Evolutionary conservation across 2,113 vertebrate genomes (phyloP).

Genomic region (Colinus virginianus): DNA sequence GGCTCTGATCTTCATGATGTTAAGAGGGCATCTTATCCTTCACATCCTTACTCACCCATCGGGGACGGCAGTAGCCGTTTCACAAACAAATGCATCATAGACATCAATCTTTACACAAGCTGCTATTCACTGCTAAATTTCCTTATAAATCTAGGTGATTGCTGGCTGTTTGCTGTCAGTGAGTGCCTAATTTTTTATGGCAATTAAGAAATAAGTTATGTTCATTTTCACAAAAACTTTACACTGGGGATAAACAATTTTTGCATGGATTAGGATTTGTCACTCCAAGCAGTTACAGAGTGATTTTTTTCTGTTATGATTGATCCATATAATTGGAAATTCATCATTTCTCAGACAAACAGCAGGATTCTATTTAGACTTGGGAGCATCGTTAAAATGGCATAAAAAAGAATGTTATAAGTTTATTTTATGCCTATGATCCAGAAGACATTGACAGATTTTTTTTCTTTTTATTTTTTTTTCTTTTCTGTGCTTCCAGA

Average conservation of each 20-base stretch:
- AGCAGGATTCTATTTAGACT: not conserved
- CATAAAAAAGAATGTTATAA: not conserved
- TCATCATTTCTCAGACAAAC: not conserved
- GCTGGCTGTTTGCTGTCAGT: not conserved
- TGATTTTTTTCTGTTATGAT: not conserved
- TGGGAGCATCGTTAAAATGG: not conserved
- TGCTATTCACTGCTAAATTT: not conserved
- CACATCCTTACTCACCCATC: not conserved
- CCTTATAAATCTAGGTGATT: not conserved
- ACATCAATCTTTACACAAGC: not conserved
- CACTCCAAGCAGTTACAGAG: not conserved
- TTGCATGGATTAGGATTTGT: not conserved
- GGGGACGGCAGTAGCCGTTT: not conserved
- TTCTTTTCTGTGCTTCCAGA: not conserved
- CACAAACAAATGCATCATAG: not conserved
- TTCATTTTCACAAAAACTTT: not conserved
- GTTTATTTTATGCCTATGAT: not conserved
- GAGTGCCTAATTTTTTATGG: not conserved
- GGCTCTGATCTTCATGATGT: not conserved
- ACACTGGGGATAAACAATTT: not conserved
- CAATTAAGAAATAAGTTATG: constrained; percentile 9
- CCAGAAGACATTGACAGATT: not conserved
- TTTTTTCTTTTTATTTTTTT: not conserved
- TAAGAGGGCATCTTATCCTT: not conserved
- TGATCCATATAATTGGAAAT: not conserved